Evolutionary conservation across 2,797 vertebrate species (phyloP).

Genomic region (Myotis pilosus): DNA sequence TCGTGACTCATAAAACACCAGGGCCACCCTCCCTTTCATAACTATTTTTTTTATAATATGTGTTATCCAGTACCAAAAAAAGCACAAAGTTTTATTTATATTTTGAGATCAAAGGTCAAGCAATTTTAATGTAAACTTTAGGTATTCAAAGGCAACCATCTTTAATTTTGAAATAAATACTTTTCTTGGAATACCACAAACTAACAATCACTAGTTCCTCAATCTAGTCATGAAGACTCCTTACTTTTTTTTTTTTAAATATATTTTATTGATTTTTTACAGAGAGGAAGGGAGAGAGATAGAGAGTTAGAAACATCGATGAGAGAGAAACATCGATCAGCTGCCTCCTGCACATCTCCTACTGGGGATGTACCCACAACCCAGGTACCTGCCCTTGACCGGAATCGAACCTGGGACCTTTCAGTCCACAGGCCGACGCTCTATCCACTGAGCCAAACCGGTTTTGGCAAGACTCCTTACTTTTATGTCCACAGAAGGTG

Average conservation of each 20-base stretch:
- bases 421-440: too few species aligned
- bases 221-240: background rate
- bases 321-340: too few species aligned
- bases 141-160: background rate
- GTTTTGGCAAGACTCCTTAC: background rate
- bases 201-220: background rate
- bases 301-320: too few species aligned
- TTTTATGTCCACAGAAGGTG: background rate
- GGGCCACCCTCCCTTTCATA: background rate
- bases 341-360: too few species aligned
- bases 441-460: too few species aligned
- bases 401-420: too few species aligned
- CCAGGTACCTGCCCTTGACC: too few species aligned
- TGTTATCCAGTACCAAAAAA: background rate
- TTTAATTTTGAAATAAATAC: background rate
- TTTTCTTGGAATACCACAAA: background rate
- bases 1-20: slow-evolving; percentile 27
- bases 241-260: too few species aligned
- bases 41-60: background rate
- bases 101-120: background rate
- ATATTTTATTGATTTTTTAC: too few species aligned
- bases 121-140: background rate
- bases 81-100: background rate
- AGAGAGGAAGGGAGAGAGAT: too few species aligned
- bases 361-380: too few species aligned